A percentile compares a stretch with the other conserved stretches of the same genome.
These are phyloP conservation scores for Triplophysa siluroides DNA, from an alignment of 2,113 vertebrate species.

Conservation along the genomic window DNA sequence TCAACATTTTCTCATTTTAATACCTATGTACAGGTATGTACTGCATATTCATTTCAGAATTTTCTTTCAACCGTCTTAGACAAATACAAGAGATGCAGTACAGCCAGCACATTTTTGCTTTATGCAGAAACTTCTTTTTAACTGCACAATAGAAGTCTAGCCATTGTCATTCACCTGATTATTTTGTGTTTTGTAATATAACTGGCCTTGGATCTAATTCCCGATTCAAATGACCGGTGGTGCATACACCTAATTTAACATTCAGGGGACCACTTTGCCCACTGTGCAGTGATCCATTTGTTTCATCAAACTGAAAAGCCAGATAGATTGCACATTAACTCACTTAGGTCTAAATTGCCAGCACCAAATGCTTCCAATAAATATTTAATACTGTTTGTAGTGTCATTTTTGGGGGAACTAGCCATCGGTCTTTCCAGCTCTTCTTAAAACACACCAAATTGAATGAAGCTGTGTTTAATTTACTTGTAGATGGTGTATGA, in stretches of 20 bases:
- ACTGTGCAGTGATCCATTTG: slow-evolving; percentile 33
- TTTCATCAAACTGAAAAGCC: slow-evolving; percentile 36
- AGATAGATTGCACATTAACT: slow-evolving; percentile 34
- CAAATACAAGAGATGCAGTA: too few relatives aligned
- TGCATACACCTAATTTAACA: slow-evolving; percentile 29
- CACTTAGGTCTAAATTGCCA: slow-evolving; percentile 27
- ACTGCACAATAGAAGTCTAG: not conserved
- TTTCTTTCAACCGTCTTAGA: too few relatives aligned
- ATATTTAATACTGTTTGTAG: slow-evolving; percentile 23
- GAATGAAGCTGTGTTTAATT: not conserved
- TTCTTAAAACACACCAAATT: slow-evolving; percentile 5
- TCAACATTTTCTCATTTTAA: too few relatives aligned
- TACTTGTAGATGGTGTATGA: not conserved
- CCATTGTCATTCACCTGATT: slow-evolving; percentile 11
- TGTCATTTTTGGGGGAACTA: slow-evolving; percentile 10
- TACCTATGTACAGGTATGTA: too few relatives aligned
- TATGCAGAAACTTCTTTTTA: not conserved
- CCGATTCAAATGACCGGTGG: slow-evolving; percentile 1
- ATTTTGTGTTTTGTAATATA: slow-evolving; percentile 15
- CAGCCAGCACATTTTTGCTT: too few relatives aligned
- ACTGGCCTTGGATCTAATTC: slow-evolving; percentile 27
- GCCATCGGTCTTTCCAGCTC: not conserved
- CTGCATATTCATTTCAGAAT: too few relatives aligned
- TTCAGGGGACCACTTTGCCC: slow-evolving; percentile 22
- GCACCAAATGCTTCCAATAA: slow-evolving; percentile 28